phyloP scores from a whole-genome alignment of 2,113 vertebrate species.

The Myotis yumanensis region DNA sequence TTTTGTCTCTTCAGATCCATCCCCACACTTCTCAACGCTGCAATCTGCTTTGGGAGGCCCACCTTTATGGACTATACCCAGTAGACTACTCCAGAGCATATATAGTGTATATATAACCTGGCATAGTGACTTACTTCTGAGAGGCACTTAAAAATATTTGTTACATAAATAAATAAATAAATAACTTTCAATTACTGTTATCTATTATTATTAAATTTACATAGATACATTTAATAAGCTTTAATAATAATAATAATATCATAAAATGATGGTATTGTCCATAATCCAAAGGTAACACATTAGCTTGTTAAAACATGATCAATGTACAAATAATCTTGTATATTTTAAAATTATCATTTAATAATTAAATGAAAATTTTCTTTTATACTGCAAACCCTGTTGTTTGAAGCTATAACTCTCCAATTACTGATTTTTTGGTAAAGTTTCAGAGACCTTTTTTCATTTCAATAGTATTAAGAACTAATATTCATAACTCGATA shows the following conservation, averaged over 20 bases:
- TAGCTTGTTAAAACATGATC: not conserved
- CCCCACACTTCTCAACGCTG: not conserved
- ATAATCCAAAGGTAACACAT: not conserved
- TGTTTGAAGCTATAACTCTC: not conserved
- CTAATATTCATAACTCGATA: not conserved
- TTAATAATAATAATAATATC: not conserved
- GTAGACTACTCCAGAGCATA: not conserved
- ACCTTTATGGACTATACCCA: not conserved
- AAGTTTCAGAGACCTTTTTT: not conserved
- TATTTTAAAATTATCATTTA: not conserved
- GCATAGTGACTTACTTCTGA: not conserved
- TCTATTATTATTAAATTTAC: not conserved
- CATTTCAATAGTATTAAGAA: not conserved
- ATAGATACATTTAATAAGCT: not conserved
- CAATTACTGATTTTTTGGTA: not conserved
- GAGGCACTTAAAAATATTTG: not conserved
- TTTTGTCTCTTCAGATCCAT: not conserved
- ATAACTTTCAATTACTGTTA: not conserved
- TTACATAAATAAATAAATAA: not conserved
- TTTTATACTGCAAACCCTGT: not conserved
- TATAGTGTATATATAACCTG: not conserved
- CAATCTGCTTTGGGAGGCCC: not conserved
- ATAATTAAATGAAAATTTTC: not conserved
- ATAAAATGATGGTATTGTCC: not conserved
- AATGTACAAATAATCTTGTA: not conserved